Evolutionary conservation across 2,797 vertebrate species (phyloP).

Genomic region (Alauda arvensis): DNA sequence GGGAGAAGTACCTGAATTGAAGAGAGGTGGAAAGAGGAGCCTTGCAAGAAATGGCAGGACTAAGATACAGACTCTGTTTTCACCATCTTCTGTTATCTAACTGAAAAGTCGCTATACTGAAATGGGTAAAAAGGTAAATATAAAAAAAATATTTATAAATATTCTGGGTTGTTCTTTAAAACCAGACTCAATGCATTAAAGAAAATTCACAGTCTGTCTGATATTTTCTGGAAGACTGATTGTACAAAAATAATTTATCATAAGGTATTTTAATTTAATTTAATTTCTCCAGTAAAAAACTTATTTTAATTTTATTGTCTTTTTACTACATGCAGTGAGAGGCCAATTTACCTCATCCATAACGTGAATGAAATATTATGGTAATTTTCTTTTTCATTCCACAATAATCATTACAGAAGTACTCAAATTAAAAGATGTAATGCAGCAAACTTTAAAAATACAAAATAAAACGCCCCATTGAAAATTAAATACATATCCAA

Average conservation of each 20-base stretch:
- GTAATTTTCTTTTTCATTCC: background rate
- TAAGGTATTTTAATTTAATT: background rate
- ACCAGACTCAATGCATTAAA: background rate
- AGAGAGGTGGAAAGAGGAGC: background rate
- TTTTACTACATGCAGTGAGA: background rate
- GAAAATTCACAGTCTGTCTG: background rate
- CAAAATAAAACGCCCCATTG: background rate
- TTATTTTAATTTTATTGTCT: background rate
- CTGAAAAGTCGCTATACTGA: background rate
- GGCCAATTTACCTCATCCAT: background rate
- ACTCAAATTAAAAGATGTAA: background rate
- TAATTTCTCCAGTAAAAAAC: background rate
- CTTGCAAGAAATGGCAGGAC: background rate
- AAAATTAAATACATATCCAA: background rate
- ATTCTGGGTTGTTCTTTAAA: background rate
- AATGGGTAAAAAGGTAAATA: background rate
- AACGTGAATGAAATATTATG: background rate
- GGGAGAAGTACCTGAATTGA: background rate
- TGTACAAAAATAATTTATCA: background rate
- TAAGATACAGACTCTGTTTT: background rate
- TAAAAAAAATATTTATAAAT: background rate
- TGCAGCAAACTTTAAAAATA: background rate
- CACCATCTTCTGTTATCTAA: background rate
- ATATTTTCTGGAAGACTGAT: background rate
- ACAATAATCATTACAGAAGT: background rate